phyloP scores from a whole-genome alignment of 1,140 invertebrate genomes.

The Littorina saxatilis region DNA sequence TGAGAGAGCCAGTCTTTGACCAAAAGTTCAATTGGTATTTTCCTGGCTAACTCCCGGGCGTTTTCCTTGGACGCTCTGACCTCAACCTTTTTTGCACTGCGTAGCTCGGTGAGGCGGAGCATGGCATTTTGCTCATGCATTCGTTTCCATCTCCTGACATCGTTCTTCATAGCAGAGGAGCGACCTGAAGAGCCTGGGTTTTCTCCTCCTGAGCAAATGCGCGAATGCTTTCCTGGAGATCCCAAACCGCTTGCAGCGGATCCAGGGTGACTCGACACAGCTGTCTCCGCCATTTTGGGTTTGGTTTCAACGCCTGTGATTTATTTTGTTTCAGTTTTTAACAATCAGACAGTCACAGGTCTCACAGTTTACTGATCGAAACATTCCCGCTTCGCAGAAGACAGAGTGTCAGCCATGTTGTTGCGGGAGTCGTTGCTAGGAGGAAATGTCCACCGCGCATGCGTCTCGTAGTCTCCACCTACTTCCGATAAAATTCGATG shows the following conservation, averaged over 20 bases:
- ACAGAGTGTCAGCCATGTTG: slow-evolving; percentile 18
- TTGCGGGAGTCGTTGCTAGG: slow-evolving; percentile 60
- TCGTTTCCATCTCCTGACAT: slow-evolving; percentile 67
- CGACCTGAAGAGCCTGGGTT: slow-evolving; percentile 11
- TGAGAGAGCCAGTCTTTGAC: slow-evolving; percentile 73
- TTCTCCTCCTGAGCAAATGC: slow-evolving; percentile 1
- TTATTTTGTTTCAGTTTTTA: too few species aligned
- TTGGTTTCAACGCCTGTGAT: neutral
- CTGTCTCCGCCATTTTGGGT: slow-evolving; percentile 2
- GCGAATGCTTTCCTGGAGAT: neutral
- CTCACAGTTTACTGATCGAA: too few species aligned
- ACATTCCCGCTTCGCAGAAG: neutral
- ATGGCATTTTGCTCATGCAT: slow-evolving; percentile 72
- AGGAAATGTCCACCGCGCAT: slow-evolving; percentile 44
- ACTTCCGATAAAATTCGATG: slow-evolving; percentile 27
- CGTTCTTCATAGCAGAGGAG: slow-evolving; percentile 56
- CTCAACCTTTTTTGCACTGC: slow-evolving; percentile 67
- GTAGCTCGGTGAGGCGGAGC: slow-evolving; percentile 65
- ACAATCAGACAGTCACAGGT: too few species aligned
- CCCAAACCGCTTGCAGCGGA: slow-evolving; percentile 1
- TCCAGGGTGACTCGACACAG: neutral
- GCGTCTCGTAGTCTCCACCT: neutral
- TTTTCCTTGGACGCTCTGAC: slow-evolving; percentile 60
- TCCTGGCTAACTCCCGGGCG: slow-evolving; percentile 65
- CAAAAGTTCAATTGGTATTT: slow-evolving; percentile 74